Evolutionary conservation across 1,140 invertebrate genomes (phyloP).

Genomic region (Marisa cornuarietis): DNA sequence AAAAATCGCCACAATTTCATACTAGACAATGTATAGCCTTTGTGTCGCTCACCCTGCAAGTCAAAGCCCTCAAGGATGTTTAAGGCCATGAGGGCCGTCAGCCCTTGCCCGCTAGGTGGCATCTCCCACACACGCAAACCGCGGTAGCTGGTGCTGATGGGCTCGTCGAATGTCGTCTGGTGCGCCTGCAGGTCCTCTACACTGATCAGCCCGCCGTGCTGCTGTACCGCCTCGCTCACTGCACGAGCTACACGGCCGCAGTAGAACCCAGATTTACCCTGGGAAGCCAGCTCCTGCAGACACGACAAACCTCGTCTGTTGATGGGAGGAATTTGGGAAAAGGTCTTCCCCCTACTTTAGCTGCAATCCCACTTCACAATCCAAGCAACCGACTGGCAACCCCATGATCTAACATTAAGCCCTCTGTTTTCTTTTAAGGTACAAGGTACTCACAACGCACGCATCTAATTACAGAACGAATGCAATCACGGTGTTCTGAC

Average conservation of each 20-base stretch:
- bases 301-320: neutral
- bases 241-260: constrained; percentile 60
- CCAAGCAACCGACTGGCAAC: too few relatives aligned
- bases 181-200: constrained; percentile 63
- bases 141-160: constrained; percentile 58
- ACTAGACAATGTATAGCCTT: too few relatives aligned
- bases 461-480: too few relatives aligned
- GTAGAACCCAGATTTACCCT: constrained; percentile 64
- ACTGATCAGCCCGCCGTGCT: constrained; percentile 60
- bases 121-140: constrained; percentile 58
- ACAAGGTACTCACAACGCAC: too few relatives aligned
- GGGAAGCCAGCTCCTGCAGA: constrained; percentile 50
- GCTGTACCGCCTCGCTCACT: constrained; percentile 57
- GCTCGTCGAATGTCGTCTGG: constrained; percentile 52
- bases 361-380: too few relatives aligned
- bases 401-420: too few relatives aligned
- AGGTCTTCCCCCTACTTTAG: too few relatives aligned
- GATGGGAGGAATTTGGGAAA: neutral
- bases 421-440: too few relatives aligned
- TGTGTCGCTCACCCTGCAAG: constrained; percentile 43
- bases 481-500: too few relatives aligned
- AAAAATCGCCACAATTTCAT: too few relatives aligned
- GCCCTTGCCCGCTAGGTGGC: constrained; percentile 66
- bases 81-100: constrained; percentile 61
- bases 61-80: constrained; percentile 64